Conservation (phyloP, 2,888 invertebrate genomes). For the Sminthurides aquaticus region DNA sequence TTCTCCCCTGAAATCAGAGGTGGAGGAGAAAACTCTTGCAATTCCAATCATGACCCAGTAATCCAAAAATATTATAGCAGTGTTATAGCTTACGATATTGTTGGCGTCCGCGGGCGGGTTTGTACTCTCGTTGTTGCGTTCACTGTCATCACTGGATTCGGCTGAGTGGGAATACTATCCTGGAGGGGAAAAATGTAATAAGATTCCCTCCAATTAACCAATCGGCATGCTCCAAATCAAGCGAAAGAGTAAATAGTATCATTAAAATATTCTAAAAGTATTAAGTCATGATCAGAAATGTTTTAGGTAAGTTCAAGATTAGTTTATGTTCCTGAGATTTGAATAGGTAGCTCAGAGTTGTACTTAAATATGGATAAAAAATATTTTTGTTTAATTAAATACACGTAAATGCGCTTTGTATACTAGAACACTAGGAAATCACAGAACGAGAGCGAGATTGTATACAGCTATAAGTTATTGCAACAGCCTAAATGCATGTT, state of each 20-base stretch:
- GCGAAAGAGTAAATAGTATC: background rate
- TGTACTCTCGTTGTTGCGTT: conserved; percentile 6
- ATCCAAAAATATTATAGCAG: no score
- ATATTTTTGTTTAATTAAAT: no score
- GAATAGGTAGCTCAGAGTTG: no score
- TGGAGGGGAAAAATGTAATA: conserved; percentile 25
- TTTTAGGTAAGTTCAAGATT: no score
- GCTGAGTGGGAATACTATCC: conserved; percentile 21
- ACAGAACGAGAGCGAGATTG: no score
- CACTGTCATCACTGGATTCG: conserved; percentile 17
- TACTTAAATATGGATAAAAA: no score
- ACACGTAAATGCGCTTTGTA: no score
- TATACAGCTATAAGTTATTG: no score
- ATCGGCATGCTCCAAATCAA: background rate
- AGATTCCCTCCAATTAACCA: background rate
- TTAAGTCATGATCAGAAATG: no score
- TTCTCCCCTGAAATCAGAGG: conserved; percentile 13
- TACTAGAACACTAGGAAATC: no score
- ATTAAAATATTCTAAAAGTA: no score
- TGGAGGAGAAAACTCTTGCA: background rate
- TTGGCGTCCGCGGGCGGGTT: conserved; percentile 20
- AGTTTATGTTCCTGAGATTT: background rate
- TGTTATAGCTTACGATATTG: conserved; percentile 13
- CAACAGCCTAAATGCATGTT: background rate
- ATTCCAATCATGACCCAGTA: no score